phyloP scores from a whole-genome alignment of 2,797 vertebrate species.

The Sebastiscus tertius region DNA sequence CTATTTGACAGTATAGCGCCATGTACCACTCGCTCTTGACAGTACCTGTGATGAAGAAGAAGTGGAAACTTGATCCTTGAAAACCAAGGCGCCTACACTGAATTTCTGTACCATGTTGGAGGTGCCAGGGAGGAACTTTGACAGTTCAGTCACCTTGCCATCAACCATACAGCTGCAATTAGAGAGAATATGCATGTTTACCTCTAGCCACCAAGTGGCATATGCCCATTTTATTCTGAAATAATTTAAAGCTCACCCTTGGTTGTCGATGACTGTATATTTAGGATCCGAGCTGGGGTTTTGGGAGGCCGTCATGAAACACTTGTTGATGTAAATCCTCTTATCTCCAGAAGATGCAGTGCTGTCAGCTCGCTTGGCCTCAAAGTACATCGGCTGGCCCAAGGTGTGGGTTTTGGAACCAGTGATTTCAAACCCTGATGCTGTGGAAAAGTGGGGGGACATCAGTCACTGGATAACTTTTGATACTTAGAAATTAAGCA shows the following conservation, averaged over 20 bases:
- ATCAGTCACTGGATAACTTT: background rate
- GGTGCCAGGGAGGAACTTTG: conserved; percentile 51
- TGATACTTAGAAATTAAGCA: background rate
- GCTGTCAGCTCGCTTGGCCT: conserved; percentile 19
- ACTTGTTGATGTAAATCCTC: conserved; percentile 73
- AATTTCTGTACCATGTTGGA: conserved; percentile 59
- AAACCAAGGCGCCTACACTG: conserved; percentile 62
- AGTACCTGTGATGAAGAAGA: conserved; percentile 45
- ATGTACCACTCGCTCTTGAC: background rate
- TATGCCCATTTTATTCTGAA: background rate
- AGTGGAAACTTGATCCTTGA: conserved; percentile 14
- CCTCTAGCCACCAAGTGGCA: fast-evolving
- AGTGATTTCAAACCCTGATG: conserved; percentile 43
- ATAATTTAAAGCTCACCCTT: conserved; percentile 62
- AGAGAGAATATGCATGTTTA: background rate
- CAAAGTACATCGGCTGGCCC: conserved; percentile 73
- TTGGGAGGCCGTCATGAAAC: conserved; percentile 62
- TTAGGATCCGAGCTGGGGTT: conserved; percentile 26
- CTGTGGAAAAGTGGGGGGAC: conserved; percentile 28
- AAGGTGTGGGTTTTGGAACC: conserved; percentile 35
- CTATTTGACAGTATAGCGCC: background rate
- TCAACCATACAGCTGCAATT: conserved; percentile 79
- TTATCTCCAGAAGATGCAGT: fast-evolving
- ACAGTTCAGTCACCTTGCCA: conserved; percentile 30
- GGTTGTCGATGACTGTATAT: conserved; percentile 70